These are phyloP conservation scores for Heterocephalus glaber DNA, from an alignment of 2,113 vertebrate genomes.

Conservation along the genomic window DNA sequence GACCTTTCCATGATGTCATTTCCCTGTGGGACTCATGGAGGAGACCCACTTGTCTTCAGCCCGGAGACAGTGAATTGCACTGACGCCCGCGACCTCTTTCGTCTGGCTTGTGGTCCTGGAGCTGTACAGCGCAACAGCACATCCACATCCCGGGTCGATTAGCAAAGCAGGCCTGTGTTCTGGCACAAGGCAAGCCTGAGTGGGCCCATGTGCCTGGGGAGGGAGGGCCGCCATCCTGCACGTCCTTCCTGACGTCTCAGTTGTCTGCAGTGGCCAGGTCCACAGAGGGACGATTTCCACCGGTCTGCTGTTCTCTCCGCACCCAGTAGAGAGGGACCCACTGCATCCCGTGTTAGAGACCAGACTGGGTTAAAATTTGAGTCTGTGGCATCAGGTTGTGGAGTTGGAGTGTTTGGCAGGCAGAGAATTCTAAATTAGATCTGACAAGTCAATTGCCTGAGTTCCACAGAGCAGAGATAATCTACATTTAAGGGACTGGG, in stretches of 20 bases:
- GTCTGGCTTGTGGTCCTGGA: background rate
- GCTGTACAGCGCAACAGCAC: background rate
- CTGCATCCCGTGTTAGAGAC: background rate
- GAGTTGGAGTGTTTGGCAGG: background rate
- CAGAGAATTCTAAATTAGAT: slow-evolving; percentile 30
- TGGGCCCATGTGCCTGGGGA: background rate
- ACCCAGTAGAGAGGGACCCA: background rate
- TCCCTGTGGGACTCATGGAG: background rate
- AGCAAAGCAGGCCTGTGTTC: background rate
- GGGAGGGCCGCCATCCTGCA: background rate
- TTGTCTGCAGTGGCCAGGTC: background rate
- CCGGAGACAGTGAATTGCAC: background rate
- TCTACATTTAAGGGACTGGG: background rate
- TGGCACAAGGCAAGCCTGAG: background rate
- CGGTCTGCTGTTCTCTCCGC: background rate
- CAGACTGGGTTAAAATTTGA: background rate
- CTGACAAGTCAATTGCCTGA: background rate
- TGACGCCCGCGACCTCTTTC: background rate
- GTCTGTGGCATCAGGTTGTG: background rate
- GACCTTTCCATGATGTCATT: slow-evolving; percentile 38
- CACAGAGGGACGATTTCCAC: background rate
- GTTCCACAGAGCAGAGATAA: background rate
- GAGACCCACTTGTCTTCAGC: slow-evolving; percentile 31
- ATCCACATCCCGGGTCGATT: background rate
- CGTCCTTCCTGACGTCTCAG: background rate